These are phyloP conservation scores for Cyanocitta stelleri DNA, from an alignment of 2,113 vertebrate species.

Conservation along the genomic window DNA sequence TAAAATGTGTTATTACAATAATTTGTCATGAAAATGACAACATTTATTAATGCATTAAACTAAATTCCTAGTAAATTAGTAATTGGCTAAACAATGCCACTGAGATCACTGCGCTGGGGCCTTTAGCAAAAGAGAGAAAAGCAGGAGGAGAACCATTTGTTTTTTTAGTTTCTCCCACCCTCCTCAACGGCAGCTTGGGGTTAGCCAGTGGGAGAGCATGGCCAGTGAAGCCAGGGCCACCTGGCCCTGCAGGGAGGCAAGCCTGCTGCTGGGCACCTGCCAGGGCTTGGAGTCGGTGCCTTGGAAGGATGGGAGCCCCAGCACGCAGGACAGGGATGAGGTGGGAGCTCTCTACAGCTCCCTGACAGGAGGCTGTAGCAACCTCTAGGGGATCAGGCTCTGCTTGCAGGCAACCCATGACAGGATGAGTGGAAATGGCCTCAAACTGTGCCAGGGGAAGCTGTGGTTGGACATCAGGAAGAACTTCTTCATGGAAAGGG, in stretches of 20 bases:
- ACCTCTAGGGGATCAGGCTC: rapidly evolving
- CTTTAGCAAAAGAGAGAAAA: neutral
- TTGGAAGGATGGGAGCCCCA: rapidly evolving
- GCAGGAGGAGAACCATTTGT: neutral
- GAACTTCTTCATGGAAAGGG: neutral
- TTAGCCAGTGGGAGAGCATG: rapidly evolving
- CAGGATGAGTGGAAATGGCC: neutral
- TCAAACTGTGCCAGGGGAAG: neutral
- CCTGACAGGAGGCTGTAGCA: neutral
- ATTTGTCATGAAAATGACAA: slow-evolving; percentile 68
- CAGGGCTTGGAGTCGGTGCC: rapidly evolving
- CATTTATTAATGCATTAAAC: slow-evolving; percentile 69
- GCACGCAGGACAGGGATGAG: rapidly evolving
- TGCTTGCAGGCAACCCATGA: neutral
- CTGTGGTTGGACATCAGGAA: neutral
- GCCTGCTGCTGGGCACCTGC: rapidly evolving
- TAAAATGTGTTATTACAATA: slow-evolving; percentile 62
- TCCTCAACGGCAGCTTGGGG: neutral
- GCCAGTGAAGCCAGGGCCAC: rapidly evolving
- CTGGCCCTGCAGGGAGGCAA: neutral
- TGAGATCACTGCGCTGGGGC: neutral
- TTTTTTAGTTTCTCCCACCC: neutral
- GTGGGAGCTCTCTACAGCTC: neutral
- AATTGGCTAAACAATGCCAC: slow-evolving; percentile 60
- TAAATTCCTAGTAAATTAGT: slow-evolving; percentile 66